Evolutionary conservation across 2,797 vertebrate genomes (phyloP).

Genomic region (Sebastes vulpes): DNA sequence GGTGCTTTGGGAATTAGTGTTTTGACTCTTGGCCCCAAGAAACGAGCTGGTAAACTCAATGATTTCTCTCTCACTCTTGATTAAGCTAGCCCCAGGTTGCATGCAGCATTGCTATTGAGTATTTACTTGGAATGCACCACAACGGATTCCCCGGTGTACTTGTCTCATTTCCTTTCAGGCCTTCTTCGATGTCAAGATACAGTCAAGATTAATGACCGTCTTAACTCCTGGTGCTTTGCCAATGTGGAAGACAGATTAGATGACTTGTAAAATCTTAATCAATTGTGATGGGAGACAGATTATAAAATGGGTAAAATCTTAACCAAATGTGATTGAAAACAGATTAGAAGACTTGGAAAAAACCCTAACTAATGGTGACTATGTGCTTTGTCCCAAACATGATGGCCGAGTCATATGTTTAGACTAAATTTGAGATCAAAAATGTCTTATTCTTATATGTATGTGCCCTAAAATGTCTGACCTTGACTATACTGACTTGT

Average conservation of each 20-base stretch:
- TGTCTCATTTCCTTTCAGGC: constrained; percentile 28
- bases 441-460: too few relatives aligned
- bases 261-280: not conserved
- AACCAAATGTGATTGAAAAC: not conserved
- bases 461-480: too few relatives aligned
- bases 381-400: not conserved
- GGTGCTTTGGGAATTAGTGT: constrained; percentile 2
- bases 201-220: constrained; percentile 28
- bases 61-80: constrained; percentile 18
- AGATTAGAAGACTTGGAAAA: not conserved
- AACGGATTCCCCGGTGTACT: not conserved
- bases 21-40: not conserved
- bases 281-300: not conserved
- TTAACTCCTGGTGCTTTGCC: constrained; percentile 13
- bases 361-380: not conserved
- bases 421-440: not conserved
- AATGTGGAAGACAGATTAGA: not conserved
- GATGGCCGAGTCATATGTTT: not conserved
- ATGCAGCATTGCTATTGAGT: not conserved
- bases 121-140: constrained; percentile 5
- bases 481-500: too few relatives aligned
- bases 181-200: constrained; percentile 19
- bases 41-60: not conserved
- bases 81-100: not conserved
- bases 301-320: not conserved